Evolutionary conservation across 2,113 vertebrate genomes (phyloP), one percentile per base, ranked within the genome.

Genomic region (Thalassoma bifasciatum): DNA sequence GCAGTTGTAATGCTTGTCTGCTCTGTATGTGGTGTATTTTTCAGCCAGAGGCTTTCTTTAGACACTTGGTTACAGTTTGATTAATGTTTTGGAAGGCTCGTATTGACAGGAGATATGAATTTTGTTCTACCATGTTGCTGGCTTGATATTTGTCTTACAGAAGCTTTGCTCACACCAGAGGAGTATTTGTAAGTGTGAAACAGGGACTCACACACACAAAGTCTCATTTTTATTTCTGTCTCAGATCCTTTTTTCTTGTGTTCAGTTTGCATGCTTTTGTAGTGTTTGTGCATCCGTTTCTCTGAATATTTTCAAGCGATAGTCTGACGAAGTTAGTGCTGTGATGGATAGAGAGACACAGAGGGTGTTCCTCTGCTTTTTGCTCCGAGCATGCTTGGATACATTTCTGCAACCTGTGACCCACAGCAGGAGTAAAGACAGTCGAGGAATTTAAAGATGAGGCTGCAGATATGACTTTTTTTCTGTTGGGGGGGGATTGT

Each of bases 101-200:
- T 56, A 79, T 68, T 70, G 75, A 72, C 69, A 83, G 1, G 19
- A 42, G 64, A 63, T 59, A 38, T 84, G 47, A 50, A 66, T 81
- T 69, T 66, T 75, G 17, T 58, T 71, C 40, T 65, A 59, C 66
- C 10, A 46, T 57, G 37, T 72, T 64, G 22, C 52, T 50, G 24
- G 40, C 26, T 59, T 66, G 46, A 37, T 53, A 74, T 49, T 61
- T 47, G 36, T 61, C 68, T 59, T 19, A 30, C 21, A 66, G 30
- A 61, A 61, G 58, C 52, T 26, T 80, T 53, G 5, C 34, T 56
- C 23, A 46, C 16, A 36, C n/a, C 37, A 9, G 36, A 66, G 52
- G 36, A 56, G 37, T 71, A 21, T 59, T 49, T 64, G 11, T 50
- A 26, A 38, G 36, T 69, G 63, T 50, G 62, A 77, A 66, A 37